phyloP scores from a whole-genome alignment of 23 tunicate genomes.

The Pegea sp. region DNA sequence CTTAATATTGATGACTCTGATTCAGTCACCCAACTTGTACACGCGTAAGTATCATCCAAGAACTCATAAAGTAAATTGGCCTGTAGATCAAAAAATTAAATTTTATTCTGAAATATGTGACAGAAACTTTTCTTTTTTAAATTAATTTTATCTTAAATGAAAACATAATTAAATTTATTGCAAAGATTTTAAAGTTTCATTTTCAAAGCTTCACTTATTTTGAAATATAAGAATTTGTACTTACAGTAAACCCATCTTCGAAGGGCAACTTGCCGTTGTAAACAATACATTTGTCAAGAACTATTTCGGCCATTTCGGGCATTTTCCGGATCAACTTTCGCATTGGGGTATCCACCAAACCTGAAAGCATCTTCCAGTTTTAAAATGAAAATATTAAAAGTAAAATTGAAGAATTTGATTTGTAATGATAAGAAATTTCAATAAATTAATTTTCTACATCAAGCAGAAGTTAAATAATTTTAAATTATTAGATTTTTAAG shows the following conservation, averaged over 20 bases:
- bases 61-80: background rate
- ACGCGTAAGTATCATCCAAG: conserved; percentile 1
- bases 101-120: background rate
- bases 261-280: background rate
- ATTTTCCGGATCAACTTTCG: background rate
- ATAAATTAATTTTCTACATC: too few relatives aligned
- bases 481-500: too few relatives aligned
- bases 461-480: too few relatives aligned
- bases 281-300: background rate
- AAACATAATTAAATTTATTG: too few relatives aligned
- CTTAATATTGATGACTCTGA: too few relatives aligned
- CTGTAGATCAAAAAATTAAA: background rate
- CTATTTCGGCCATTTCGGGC: background rate
- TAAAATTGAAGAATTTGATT: too few relatives aligned
- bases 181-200: background rate
- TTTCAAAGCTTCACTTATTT: background rate
- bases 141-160: too few relatives aligned
- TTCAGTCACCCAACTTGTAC: background rate
- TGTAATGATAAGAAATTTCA: too few relatives aligned
- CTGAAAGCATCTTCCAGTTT: background rate
- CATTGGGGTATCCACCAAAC: background rate
- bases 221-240: background rate
- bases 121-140: background rate
- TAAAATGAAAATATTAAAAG: too few relatives aligned
- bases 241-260: background rate